phyloP scores from a whole-genome alignment of 2,888 invertebrate species.

The Himalopsyche japonica region DNA sequence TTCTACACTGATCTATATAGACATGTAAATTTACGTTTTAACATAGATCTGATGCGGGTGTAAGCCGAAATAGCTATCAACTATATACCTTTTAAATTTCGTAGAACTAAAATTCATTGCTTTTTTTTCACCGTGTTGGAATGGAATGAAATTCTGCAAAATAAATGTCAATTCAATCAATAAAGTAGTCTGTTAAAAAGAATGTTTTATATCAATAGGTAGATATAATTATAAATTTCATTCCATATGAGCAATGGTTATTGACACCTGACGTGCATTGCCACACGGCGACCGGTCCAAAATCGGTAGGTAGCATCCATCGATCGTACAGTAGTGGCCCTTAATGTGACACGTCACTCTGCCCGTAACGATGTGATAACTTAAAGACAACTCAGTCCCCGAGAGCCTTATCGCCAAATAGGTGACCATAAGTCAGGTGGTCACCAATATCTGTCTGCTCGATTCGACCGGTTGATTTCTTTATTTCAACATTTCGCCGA shows the following conservation, averaged over 20 bases:
- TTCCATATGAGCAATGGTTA: background rate
- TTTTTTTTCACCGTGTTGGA: too few species aligned
- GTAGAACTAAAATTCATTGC: too few species aligned
- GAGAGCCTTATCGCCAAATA: constrained; percentile 12
- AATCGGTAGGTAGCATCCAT: background rate
- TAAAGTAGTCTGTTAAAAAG: too few species aligned
- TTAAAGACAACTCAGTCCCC: constrained; percentile 14
- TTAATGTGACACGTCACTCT: constrained; percentile 20
- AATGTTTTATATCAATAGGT: too few species aligned
- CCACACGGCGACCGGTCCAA: background rate
- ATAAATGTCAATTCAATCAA: too few species aligned
- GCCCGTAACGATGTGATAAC: constrained; percentile 35
- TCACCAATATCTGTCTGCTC: constrained; percentile 20
- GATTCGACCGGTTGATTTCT: background rate
- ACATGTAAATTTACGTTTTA: too few species aligned
- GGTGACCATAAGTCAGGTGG: constrained; percentile 31
- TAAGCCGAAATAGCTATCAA: too few species aligned
- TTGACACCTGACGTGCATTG: background rate
- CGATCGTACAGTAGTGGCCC: constrained; percentile 16
- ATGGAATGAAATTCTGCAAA: too few species aligned
- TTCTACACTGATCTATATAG: too few species aligned
- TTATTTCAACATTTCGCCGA: constrained; percentile 7
- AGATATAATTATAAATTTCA: too few species aligned
- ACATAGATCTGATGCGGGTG: too few species aligned
- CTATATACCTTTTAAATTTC: too few species aligned